Base-by-base conservation (phyloP, 2,888 invertebrate genomes). In the Lycocerus yunnanus region DNA sequence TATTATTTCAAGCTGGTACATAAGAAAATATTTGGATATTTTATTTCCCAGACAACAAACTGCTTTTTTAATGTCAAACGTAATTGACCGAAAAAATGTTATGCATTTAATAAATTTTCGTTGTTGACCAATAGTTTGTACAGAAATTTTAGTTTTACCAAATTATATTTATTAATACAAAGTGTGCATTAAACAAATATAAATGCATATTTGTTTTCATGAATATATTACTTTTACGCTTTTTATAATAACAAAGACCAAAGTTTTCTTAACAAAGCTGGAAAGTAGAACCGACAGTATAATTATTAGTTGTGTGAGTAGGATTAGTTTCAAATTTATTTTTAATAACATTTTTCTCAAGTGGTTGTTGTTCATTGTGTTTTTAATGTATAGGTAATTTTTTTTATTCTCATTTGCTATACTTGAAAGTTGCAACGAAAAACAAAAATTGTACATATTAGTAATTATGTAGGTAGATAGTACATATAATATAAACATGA, bases 401-500 rank as follows among this genome's bases (percentile, higher is more conserved):
- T 66, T 71, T 71, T 61, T 43, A 16, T 27, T 60, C 65, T 68
- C 60, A 58, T 66, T 20, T 66, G 60, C 61, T 15, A 68, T 43
- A 61, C 59, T 69, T 43, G 61, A 67, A 71, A 73, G 21, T 66
- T 68, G 21, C 63, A 63, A 72, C 75, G 72, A 75, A 72, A 72
- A 75, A 72, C 59, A 67, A 61, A 69, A 67, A 70, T 67, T 60
- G 66, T 59, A 43, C 59, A 74, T 65, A 69, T 21, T 21, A 80
- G 76, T 77, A 80, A 75, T 74, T 75, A 76, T 74, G 75, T 67
- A 74, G 58, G 71, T 76, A 75, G 70, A 72, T 72, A 76, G 71
- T 18, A 67, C 70, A 75, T 77, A 76, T 77, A 76, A 70, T 76
- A 77, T 78, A 78, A 73, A 78, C 76, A 79, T 75, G 72, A 80